Evolutionary conservation across 2,888 invertebrate species (phyloP).

Genomic region (Hymenopus coronatus): DNA sequence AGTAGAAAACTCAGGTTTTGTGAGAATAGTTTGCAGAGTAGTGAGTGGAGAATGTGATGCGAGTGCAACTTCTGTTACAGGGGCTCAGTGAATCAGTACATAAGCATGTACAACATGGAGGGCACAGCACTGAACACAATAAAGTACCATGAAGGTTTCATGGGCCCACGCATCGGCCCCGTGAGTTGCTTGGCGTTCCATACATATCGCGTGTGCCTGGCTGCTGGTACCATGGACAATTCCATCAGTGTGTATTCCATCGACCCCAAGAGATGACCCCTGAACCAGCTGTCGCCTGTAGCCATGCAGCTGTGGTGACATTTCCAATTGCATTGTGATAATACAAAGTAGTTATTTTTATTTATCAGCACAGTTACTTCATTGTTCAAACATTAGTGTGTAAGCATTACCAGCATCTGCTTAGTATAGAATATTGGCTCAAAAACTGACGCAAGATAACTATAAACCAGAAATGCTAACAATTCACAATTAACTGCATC

Average conservation of each 20-base stretch:
- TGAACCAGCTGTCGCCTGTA: conserved; percentile 7
- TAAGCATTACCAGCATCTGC: no score
- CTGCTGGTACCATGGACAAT: conserved; percentile 83
- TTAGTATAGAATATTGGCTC: no score
- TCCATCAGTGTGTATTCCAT: conserved; percentile 72
- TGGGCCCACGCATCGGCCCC: conserved; percentile 79
- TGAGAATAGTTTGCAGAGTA: no score
- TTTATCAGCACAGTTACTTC: background rate
- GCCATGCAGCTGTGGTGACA: conserved; percentile 5
- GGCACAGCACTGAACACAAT: conserved; percentile 75
- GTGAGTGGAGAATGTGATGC: background rate
- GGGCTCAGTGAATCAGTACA: conserved; percentile 74
- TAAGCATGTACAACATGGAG: conserved; percentile 71
- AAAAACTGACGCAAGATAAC: no score
- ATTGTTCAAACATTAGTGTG: background rate
- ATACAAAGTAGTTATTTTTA: background rate
- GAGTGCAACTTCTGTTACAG: conserved; percentile 47
- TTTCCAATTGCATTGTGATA: background rate
- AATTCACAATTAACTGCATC: no score
- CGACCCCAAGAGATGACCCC: conserved; percentile 33
- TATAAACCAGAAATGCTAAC: no score
- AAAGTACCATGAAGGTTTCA: conserved; percentile 89
- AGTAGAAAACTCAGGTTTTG: no score
- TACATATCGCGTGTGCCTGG: conserved; percentile 78
- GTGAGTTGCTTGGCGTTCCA: conserved; percentile 89